These are phyloP conservation scores for Phyllostomus discolor DNA, from an alignment of 2,113 vertebrate genomes.

Conservation along the genomic window DNA sequence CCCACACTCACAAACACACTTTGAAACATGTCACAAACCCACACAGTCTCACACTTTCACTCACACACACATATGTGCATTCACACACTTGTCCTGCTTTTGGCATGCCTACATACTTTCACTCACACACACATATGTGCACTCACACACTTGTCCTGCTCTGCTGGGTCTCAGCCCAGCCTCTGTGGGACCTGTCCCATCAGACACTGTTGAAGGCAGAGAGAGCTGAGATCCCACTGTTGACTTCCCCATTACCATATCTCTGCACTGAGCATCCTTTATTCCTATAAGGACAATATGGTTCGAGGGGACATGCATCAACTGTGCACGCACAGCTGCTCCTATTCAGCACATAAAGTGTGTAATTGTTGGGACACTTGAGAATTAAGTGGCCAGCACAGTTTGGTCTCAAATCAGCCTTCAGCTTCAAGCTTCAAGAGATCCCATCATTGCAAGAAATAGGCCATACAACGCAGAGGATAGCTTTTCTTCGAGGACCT, in stretches of 20 bases:
- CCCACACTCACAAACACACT: not conserved
- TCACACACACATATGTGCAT: not conserved
- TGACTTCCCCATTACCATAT: rapidly evolving
- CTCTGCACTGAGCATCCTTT: rapidly evolving
- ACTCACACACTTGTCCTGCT: too few relatives aligned
- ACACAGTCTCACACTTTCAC: not conserved
- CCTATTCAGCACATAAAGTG: not conserved
- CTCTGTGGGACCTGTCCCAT: not conserved
- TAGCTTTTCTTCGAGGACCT: not conserved
- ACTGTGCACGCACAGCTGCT: rapidly evolving
- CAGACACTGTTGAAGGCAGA: rapidly evolving
- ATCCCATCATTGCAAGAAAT: not conserved
- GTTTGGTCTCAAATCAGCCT: not conserved
- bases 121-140: not conserved
- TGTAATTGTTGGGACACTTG: not conserved
- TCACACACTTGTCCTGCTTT: too few relatives aligned
- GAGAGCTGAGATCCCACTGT: not conserved
- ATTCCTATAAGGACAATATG: not conserved
- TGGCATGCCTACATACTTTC: not conserved
- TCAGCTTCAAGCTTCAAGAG: not conserved
- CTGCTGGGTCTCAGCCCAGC: not conserved
- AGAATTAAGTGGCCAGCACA: not conserved
- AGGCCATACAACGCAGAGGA: rapidly evolving
- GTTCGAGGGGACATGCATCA: rapidly evolving
- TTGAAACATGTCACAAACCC: not conserved